A percentile compares a stretch with the other conserved stretches of the same genome.
Evolutionary conservation across 2,113 vertebrate genomes (phyloP).

Genomic region (Dascyllus trimaculatus): DNA sequence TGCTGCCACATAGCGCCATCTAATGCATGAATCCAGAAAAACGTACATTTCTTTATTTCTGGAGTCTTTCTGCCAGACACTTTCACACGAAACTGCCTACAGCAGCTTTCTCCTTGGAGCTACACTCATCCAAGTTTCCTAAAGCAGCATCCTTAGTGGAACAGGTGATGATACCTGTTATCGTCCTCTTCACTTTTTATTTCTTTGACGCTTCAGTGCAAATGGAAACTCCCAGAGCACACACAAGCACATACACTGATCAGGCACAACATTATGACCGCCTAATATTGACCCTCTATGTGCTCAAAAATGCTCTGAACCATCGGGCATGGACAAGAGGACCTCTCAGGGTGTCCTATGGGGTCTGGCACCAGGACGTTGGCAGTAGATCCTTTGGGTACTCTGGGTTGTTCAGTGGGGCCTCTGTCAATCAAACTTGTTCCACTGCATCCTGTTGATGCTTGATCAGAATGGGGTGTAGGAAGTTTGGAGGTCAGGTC

Average conservation of each 20-base stretch:
- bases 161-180: neutral
- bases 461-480: too few relatives aligned
- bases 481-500: too few relatives aligned
- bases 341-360: too few relatives aligned
- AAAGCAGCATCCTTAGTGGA: constrained; percentile 1
- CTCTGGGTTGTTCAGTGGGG: too few relatives aligned
- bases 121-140: constrained; percentile 30
- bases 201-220: neutral
- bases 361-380: too few relatives aligned
- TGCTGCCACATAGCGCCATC: constrained; percentile 56
- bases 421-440: too few relatives aligned
- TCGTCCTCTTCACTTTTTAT: constrained; percentile 4
- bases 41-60: neutral
- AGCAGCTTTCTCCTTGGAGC: neutral
- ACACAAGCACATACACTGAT: neutral
- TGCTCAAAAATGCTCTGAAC: too few relatives aligned
- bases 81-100: neutral
- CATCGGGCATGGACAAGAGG: too few relatives aligned
- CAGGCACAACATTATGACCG: too few relatives aligned
- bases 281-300: too few relatives aligned
- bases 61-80: neutral
- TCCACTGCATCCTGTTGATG: too few relatives aligned
- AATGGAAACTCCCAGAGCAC: neutral
- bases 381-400: too few relatives aligned
- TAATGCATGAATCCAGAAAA: constrained; percentile 39